Conservation (phyloP, 2,797 vertebrate genomes). For the Silurus aristotelis region DNA sequence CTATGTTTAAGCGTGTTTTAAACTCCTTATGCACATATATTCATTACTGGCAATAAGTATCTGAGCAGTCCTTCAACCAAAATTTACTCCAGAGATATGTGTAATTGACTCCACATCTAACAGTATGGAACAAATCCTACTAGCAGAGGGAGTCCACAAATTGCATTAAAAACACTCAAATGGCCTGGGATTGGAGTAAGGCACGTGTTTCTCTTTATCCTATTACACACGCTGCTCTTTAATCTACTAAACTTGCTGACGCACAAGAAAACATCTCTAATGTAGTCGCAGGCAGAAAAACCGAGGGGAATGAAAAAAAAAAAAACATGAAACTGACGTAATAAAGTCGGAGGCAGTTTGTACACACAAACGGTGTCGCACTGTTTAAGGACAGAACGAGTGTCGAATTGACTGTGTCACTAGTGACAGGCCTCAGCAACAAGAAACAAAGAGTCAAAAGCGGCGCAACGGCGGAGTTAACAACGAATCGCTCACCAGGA, state of each 20-base stretch:
- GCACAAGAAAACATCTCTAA: constrained; percentile 60
- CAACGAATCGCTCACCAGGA: constrained; percentile 72
- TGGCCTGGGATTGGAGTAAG: constrained; percentile 82
- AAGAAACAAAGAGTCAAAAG: constrained; percentile 66
- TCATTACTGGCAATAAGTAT: constrained; percentile 73
- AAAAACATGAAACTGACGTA: constrained; percentile 26
- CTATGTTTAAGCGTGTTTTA: constrained; percentile 31
- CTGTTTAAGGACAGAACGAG: constrained; percentile 44
- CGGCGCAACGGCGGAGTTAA: constrained; percentile 75
- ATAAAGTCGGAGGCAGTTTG: constrained; percentile 20
- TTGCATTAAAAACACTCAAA: constrained; percentile 85
- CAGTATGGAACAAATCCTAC: constrained; percentile 86
- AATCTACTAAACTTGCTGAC: constrained; percentile 83
- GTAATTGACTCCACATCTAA: constrained; percentile 87
- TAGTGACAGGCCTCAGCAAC: neutral
- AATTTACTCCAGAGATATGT: constrained; percentile 80
- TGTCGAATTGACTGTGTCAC: constrained; percentile 29
- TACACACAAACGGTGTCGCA: constrained; percentile 43
- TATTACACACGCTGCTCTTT: constrained; percentile 84
- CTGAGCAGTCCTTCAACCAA: constrained; percentile 80
- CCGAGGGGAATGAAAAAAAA: too few relatives aligned
- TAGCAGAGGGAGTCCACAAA: constrained; percentile 82
- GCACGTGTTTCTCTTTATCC: constrained; percentile 82
- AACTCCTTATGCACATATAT: constrained; percentile 67
- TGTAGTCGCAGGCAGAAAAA: constrained; percentile 61